Evolutionary conservation across 2,888 invertebrate genomes (phyloP), one percentile per base, ranked within the genome.

Genomic region (Netelia virgata): DNA sequence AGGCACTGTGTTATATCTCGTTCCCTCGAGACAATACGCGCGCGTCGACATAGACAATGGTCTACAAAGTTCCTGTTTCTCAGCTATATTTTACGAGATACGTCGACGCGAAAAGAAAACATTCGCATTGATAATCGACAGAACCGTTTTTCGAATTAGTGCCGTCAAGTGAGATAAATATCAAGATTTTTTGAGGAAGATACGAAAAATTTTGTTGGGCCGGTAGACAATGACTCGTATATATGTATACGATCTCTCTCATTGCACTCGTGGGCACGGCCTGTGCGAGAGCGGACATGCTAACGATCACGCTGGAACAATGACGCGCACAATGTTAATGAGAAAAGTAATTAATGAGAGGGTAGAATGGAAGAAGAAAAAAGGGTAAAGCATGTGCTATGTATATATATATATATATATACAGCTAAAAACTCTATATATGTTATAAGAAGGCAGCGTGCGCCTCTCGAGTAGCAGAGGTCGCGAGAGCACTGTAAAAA

Each of bases 291-390:
- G 82, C 75, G 84, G 82, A 75, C 74, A 70, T 74, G 78, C 84
- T 84, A 84, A 84, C 84, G 84, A 84, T 84, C 87, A 68, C 84
- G 75, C 84, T 76, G 82, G 87, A 88, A 91, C 91, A 92, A 91
- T 92, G 90, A 90, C 86, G 87, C 28, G 69, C 81, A 90, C 90
- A 90, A 88, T 91, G 90, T 92, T 92, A 92, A 92, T 90, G 92
- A 92, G 92, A 91, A 91, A 91, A 91, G 91, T 92, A 92, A 92
- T 92, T 92, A 91, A 87, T 88, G 88, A 86, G 88, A 68, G n/a
- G 43, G 41, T 11, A 55, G 47, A 55, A 2, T 20, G 69, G 66
- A 64, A 20, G 18, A 47, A 72, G 41, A 41, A 47, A 1, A 57
- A 6, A 18, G 11, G 72, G 28, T 63, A 74, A 81, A 74, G 68